A percentile compares a stretch with the other conserved stretches of the same genome.
phyloP scores from a whole-genome alignment of 2,888 invertebrate genomes.

The Amphipoea oculea region DNA sequence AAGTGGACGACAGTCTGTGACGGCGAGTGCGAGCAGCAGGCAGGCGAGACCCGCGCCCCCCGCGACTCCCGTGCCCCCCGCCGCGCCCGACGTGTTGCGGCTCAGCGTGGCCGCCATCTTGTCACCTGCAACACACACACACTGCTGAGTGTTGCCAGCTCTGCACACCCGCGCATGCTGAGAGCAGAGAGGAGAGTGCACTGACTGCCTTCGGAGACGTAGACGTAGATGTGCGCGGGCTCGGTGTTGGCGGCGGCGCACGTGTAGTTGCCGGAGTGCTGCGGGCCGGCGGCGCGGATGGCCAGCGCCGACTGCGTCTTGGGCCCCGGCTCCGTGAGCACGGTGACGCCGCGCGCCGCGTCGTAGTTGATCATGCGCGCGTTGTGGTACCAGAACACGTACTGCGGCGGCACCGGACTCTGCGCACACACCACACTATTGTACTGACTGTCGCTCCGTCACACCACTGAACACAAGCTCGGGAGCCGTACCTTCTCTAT shows the following conservation, averaged over 20 bases:
- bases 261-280: slow-evolving; percentile 97
- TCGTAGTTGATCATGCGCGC: slow-evolving; percentile 98
- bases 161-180: not conserved
- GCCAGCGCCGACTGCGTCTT: slow-evolving; percentile 96
- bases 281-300: slow-evolving; percentile 95
- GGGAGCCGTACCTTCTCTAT: slow-evolving; percentile 94
- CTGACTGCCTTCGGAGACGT: slow-evolving; percentile 96
- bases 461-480: not conserved
- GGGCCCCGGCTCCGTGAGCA: slow-evolving; percentile 95
- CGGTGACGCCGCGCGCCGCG: slow-evolving; percentile 94
- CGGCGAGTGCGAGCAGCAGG: slow-evolving; percentile 42
- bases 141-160: not conserved
- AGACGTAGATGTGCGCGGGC: slow-evolving; percentile 96
- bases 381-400: slow-evolving; percentile 99
- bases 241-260: slow-evolving; percentile 97
- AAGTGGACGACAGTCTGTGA: slow-evolving; percentile 45
- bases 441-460: not conserved
- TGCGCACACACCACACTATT: slow-evolving; percentile 82
- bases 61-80: slow-evolving; percentile 28
- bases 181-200: slow-evolving; percentile 28
- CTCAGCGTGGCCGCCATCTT: slow-evolving; percentile 97
- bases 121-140: slow-evolving; percentile 92
- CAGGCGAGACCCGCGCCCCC: not conserved
- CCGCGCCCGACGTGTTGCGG: slow-evolving; percentile 90
- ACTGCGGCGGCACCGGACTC: slow-evolving; percentile 98